Evolutionary conservation across 1,140 invertebrate genomes (phyloP).

Genomic region (Drosophila kepulauana): DNA sequence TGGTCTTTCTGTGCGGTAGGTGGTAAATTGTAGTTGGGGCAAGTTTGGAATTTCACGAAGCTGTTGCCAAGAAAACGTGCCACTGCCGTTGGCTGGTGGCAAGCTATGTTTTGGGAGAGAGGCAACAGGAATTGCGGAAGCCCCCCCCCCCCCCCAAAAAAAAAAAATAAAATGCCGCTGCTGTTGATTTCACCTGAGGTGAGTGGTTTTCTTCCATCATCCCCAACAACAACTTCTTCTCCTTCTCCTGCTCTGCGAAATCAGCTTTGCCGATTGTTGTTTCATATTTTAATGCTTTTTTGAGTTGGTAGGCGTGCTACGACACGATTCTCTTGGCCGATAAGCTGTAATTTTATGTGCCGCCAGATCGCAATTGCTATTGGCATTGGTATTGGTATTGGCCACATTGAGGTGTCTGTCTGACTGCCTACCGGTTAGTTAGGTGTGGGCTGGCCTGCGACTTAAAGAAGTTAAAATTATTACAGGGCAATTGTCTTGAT

Average conservation of each 20-base stretch:
- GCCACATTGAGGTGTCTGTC: conserved; percentile 14
- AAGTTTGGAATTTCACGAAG: conserved; percentile 67
- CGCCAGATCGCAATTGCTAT: conserved; percentile 56
- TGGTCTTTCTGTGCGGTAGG: conserved; percentile 9
- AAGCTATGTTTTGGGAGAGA: conserved; percentile 31
- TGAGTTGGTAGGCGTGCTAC: conserved; percentile 77
- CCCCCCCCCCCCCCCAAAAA: not conserved
- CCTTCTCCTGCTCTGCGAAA: not conserved
- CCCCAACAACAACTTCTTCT: conserved; percentile 1
- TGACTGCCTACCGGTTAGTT: conserved; percentile 11
- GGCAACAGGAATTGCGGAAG: conserved; percentile 24
- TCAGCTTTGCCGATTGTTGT: conserved; percentile 70
- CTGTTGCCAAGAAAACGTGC: conserved; percentile 65
- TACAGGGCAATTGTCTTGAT: conserved; percentile 81
- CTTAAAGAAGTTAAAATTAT: conserved; percentile 83
- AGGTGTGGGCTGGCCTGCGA: conserved; percentile 72
- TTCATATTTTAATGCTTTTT: conserved; percentile 83
- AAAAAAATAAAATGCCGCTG: conserved; percentile 19
- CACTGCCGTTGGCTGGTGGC: conserved; percentile 67
- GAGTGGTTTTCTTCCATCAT: conserved; percentile 9
- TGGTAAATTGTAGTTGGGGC: conserved; percentile 12
- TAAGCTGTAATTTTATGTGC: conserved; percentile 81
- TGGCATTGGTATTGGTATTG: conserved; percentile 18
- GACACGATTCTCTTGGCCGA: conserved; percentile 76
- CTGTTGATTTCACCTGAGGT: conserved; percentile 76